Percentiles rank a stretch among this genome's conserved stretches.
Conservation (phyloP, 2,113 vertebrate genomes). For the Willisornis vidua region DNA sequence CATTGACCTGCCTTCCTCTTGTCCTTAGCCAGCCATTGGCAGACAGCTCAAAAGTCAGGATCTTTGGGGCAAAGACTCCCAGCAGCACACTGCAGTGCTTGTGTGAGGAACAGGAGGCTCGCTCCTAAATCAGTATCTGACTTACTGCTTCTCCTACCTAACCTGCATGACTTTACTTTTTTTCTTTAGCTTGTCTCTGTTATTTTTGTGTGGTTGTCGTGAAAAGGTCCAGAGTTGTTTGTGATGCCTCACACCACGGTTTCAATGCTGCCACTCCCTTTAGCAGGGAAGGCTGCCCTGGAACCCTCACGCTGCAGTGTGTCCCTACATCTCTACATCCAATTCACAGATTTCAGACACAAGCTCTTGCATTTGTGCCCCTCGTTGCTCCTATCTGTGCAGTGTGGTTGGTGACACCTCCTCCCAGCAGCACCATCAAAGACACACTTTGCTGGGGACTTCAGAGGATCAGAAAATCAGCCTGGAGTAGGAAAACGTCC, state of each 20-base stretch:
- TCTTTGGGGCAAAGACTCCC: background rate
- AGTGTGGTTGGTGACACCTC: background rate
- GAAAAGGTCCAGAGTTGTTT: background rate
- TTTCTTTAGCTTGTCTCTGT: background rate
- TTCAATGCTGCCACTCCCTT: background rate
- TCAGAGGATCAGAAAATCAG: background rate
- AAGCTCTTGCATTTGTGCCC: background rate
- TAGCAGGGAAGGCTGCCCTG: background rate
- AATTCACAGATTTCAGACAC: background rate
- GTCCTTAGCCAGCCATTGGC: background rate
- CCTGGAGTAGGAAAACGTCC: background rate
- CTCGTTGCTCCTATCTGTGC: background rate
- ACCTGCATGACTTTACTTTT: background rate
- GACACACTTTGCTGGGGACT: background rate
- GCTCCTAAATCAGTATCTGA: background rate
- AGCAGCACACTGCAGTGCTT: background rate
- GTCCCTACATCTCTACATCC: background rate
- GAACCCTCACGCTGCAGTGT: background rate
- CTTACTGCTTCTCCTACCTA: background rate
- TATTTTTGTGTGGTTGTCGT: background rate
- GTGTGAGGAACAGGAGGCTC: background rate
- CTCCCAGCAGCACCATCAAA: background rate
- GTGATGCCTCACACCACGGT: rapidly evolving
- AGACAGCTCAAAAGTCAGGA: background rate
- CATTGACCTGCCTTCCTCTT: background rate